Base-by-base conservation (phyloP, 1,140 invertebrate species). In the Heliothis virescens region DNA sequence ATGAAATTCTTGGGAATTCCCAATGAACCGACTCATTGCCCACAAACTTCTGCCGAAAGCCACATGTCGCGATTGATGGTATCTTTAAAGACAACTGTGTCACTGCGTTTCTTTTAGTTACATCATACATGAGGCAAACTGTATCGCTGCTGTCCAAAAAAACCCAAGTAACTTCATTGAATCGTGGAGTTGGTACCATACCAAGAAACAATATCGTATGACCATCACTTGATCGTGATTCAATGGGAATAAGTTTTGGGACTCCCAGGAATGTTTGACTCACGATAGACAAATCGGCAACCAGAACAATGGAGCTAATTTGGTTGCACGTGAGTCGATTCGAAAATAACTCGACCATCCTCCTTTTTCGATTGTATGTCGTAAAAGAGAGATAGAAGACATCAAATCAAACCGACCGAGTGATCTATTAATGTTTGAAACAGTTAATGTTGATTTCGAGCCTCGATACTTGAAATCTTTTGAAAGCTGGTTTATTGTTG, bases 221-320 rank as follows among this genome's bases (percentile, higher is more conserved):
- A 62, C 21, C 21, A 26, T 41, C 34, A 41, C 5, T 41, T 53
- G 10, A 16, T 34, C 15, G 2, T 53, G 48, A 76, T 76, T 53
- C 74, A 76, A 65, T 76, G 48, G 60, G 50, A 63, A 76, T 76
- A 9, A 75, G 48, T 72, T 60, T 47, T 76, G 48, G 60, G 11
- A 63, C 15, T 65, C 74, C 74, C 74, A 76, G 60, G 74, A 76
- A 76, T 76, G 74, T 55, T 76, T 76, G 74, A 76, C 47, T 63
- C 74, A 76, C 26, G 60, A 63, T 76, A 76, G 74, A 76, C 74
- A 50, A 65, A 76, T 65, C 60, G 48, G 50, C 60, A 16, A 76
- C 21, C 60, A 76, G 48, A 76, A 76, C 74, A 76, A 76, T 76
- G 74, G n/a, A 50, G 9, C 41, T 65, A n/a, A 76, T 65, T 65